Conservation (phyloP, 2,888 invertebrate species). For the Caenorhabditis zanzibari region DNA sequence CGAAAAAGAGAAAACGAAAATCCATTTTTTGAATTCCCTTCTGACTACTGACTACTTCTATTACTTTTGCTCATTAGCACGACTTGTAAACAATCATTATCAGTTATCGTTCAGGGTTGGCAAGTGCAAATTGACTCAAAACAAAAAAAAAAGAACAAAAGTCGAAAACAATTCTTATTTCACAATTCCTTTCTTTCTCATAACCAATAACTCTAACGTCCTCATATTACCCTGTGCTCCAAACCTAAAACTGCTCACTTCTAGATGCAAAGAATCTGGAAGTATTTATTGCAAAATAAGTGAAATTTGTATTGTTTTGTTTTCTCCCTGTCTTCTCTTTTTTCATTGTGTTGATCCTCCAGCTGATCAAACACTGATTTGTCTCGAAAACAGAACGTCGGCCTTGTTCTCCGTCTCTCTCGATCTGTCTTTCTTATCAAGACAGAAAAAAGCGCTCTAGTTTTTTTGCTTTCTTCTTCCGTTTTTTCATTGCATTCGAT, state of each 20-base stretch:
- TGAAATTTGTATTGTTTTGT: conserved; percentile 41
- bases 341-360: conserved; percentile 57
- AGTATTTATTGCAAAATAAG: background rate
- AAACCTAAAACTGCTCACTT: no score
- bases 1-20: background rate
- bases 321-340: conserved; percentile 24
- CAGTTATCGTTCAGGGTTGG: conserved; percentile 20
- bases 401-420: conserved; percentile 27
- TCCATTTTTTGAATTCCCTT: background rate
- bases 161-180: conserved; percentile 18
- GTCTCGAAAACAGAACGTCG: conserved; percentile 56
- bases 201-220: no score
- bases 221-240: no score
- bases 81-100: conserved; percentile 32
- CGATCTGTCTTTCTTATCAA: conserved; percentile 29
- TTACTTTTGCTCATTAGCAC: conserved; percentile 1
- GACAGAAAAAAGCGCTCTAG: conserved; percentile 16
- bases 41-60: background rate
- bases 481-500: conserved; percentile 19
- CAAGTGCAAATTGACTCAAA: conserved; percentile 52
- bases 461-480: conserved; percentile 38
- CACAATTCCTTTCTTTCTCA: conserved; percentile 20
- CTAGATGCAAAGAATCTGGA: background rate
- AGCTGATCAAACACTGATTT: conserved; percentile 65
- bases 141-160: conserved; percentile 26